These are phyloP conservation scores for Scaptomyza reducta DNA, from an alignment of 2,888 invertebrate species.

Conservation along the genomic window DNA sequence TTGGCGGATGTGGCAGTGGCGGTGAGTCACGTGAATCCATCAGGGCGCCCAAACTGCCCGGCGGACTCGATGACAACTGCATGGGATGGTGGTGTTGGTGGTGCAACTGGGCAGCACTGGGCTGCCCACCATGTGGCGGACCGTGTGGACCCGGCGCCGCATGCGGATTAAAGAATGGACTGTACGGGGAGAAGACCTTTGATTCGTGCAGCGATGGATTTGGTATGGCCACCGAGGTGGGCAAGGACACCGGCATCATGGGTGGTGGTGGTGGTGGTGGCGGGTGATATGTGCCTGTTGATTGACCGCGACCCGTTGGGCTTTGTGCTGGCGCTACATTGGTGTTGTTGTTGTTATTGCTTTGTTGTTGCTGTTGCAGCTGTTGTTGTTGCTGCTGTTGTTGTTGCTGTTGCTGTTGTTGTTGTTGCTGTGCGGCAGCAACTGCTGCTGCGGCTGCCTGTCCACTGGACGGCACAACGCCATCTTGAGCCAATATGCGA, in stretches of 20 bases:
- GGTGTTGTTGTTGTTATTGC: slow-evolving; percentile 54
- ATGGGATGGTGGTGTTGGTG: slow-evolving; percentile 76
- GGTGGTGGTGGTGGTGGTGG: slow-evolving; percentile 89
- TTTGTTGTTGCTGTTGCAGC: slow-evolving; percentile 68
- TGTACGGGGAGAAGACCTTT: slow-evolving; percentile 96
- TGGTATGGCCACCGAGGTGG: slow-evolving; percentile 97
- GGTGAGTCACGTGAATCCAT: slow-evolving; percentile 90
- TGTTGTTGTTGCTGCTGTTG: slow-evolving; percentile 58
- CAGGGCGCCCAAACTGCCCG: slow-evolving; percentile 87
- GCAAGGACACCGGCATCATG: slow-evolving; percentile 94
- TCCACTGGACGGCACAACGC: slow-evolving; percentile 87
- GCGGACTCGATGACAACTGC: slow-evolving; percentile 85
- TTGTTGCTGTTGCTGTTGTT: slow-evolving; percentile 54
- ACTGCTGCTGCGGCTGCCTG: slow-evolving; percentile 54
- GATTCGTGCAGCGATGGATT: slow-evolving; percentile 98
- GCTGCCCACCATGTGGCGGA: slow-evolving; percentile 84
- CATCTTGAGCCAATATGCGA: slow-evolving; percentile 92
- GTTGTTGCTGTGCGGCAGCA: slow-evolving; percentile 84
- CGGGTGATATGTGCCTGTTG: slow-evolving; percentile 76
- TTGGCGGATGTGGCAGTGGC: slow-evolving; percentile 92
- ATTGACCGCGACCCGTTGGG: slow-evolving; percentile 89
- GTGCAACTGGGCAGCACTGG: slow-evolving; percentile 83
- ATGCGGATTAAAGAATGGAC: slow-evolving; percentile 92
- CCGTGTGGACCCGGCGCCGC: slow-evolving; percentile 84
- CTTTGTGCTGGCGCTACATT: slow-evolving; percentile 85